phyloP scores from a whole-genome alignment of 1,140 invertebrate genomes.

The Hetaerina americana region DNA sequence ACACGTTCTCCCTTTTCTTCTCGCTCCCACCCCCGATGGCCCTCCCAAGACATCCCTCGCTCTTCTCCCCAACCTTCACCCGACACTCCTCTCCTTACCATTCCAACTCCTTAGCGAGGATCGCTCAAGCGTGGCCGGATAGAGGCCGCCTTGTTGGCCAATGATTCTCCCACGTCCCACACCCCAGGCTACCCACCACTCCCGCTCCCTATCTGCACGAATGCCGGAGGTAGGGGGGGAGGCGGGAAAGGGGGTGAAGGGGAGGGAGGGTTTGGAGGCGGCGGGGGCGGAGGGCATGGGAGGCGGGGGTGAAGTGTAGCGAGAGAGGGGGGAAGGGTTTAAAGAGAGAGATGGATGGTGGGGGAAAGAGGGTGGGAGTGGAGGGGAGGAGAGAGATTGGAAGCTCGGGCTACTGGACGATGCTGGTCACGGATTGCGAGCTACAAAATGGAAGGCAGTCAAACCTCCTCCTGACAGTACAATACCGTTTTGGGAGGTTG shows the following conservation, averaged over 20 bases:
- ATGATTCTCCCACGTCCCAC: background rate
- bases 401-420: background rate
- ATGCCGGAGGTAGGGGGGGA: background rate
- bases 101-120: background rate
- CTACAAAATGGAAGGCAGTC: background rate
- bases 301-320: background rate
- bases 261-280: background rate
- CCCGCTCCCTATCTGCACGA: background rate
- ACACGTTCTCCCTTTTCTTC: too few relatives aligned
- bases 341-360: background rate
- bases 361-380: background rate
- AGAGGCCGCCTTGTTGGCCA: background rate
- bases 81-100: background rate
- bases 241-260: background rate
- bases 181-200: background rate
- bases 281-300: background rate
- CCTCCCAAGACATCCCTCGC: background rate
- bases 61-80: background rate
- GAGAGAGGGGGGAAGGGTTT: too few relatives aligned
- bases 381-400: background rate
- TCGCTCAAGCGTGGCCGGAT: background rate
- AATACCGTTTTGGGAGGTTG: background rate
- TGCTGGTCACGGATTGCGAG: background rate
- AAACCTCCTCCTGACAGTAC: background rate
- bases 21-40: background rate